Base-by-base conservation (phyloP, 2,113 vertebrate species). In the Odobenus rosmarus region DNA sequence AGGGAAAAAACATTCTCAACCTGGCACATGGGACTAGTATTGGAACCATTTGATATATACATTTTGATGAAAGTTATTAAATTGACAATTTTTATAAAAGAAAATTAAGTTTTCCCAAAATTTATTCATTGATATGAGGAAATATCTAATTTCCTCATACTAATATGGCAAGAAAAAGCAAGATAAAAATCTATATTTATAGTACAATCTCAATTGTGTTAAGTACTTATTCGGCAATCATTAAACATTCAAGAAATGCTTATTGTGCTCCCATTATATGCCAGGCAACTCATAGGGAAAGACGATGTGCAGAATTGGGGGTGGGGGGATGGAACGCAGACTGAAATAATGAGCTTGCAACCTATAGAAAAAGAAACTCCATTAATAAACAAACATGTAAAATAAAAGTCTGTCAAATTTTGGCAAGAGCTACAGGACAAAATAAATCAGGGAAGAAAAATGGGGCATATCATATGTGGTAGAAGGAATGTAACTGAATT, bases 281-380 rank as follows among this genome's bases (percentile, higher is more conserved):
- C 18, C 24, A 71, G 19, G 7, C 4, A 31, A 46, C 28, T 36
- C 31, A 16, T 1, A 79, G 36, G 8, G 61, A 42, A 16, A 51
- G 33, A n/a, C 1, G 42, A 82, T 71, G 5, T 0, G 16, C 3
- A 1, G 39, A 12, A 3, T 10, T 10, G 0, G 42, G 6, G 24
- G 3, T 1, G 26, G 0, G 4, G 39, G 42, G 0, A 46, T 46
- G 26, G 33, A 16, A n/a, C 3, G 14, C 19, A 49, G 31, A 46
- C 23, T 55, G 5, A 59, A 69, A 4, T 57, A 36, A 36, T 42
- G 28, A 49, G 23, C 7, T 36, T 64, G 1, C 11, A 51, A 18
- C 3, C 49, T 84, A 82, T 5, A 86, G 39, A 74, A 6, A 72
- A 23, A 88, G 15, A 46, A 82, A 49, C 3, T 28, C 53, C 53